phyloP scores from a whole-genome alignment of 2,888 invertebrate species.

The Aleiodes alternator region DNA sequence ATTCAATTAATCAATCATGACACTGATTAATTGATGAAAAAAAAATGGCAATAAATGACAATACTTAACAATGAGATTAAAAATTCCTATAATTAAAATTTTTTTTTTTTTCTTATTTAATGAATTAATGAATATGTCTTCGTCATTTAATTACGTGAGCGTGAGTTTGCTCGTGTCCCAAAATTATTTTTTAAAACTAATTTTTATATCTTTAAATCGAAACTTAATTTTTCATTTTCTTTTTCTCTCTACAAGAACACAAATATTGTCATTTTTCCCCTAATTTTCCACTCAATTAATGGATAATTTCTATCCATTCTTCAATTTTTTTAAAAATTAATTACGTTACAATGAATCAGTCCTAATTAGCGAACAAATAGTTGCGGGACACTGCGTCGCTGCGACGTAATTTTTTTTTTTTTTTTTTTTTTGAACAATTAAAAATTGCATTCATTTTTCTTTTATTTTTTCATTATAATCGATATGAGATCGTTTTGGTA shows the following conservation, averaged over 20 bases:
- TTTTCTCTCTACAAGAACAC: too few relatives aligned
- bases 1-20: slow-evolving; percentile 58
- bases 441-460: slow-evolving; percentile 56
- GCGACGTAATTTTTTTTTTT: slow-evolving; percentile 56
- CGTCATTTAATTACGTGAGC: slow-evolving; percentile 63
- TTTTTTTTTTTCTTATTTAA: slow-evolving; percentile 35
- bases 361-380: slow-evolving; percentile 47
- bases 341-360: slow-evolving; percentile 31
- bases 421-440: slow-evolving; percentile 56
- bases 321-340: slow-evolving; percentile 24
- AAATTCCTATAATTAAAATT: slow-evolving; percentile 56
- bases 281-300: too few relatives aligned
- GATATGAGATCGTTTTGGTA: slow-evolving; percentile 74
- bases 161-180: slow-evolving; percentile 56
- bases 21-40: slow-evolving; percentile 46
- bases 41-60: slow-evolving; percentile 50
- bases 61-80: slow-evolving; percentile 56
- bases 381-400: slow-evolving; percentile 51
- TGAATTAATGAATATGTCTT: slow-evolving; percentile 63
- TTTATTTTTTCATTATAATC: slow-evolving; percentile 61
- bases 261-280: too few relatives aligned
- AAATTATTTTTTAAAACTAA: slow-evolving; percentile 44
- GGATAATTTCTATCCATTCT: slow-evolving; percentile 16
- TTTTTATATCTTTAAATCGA: not conserved
- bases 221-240: too few relatives aligned